These are phyloP conservation scores for Leptopilina myrica DNA, from an alignment of 2,888 invertebrate species.

Conservation along the genomic window DNA sequence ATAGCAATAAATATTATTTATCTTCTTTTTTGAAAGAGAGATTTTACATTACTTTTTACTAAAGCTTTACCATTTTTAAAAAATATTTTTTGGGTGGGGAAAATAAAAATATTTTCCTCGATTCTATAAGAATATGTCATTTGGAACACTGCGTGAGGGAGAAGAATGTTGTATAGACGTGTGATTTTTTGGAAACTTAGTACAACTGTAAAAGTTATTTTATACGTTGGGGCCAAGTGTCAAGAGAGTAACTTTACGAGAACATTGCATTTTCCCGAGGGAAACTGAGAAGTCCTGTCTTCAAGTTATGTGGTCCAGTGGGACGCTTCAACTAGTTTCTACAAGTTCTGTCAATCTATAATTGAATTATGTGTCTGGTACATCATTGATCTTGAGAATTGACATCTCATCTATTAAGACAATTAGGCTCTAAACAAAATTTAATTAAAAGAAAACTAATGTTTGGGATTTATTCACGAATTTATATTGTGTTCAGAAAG, in stretches of 20 bases:
- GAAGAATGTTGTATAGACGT: background rate
- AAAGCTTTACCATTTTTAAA: too few relatives aligned
- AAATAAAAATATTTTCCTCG: too few relatives aligned
- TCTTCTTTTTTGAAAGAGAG: too few relatives aligned
- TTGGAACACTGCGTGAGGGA: background rate
- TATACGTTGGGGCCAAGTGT: constrained; percentile 53
- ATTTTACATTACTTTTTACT: too few relatives aligned
- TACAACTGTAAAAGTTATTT: constrained; percentile 53
- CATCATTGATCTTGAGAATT: constrained; percentile 15
- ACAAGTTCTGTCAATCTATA: constrained; percentile 59
- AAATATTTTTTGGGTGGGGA: too few relatives aligned
- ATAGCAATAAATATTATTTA: too few relatives aligned
- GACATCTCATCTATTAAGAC: background rate
- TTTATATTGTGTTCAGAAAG: too few relatives aligned
- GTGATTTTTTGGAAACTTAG: constrained; percentile 43
- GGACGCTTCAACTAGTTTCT: constrained; percentile 56
- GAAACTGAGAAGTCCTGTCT: constrained; percentile 59
- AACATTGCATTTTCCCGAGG: constrained; percentile 52
- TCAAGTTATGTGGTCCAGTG: constrained; percentile 59
- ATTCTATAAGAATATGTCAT: background rate
- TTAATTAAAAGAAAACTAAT: background rate
- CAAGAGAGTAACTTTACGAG: constrained; percentile 52
- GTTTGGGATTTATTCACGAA: too few relatives aligned
- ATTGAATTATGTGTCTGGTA: constrained; percentile 53
- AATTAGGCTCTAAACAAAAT: background rate